Evolutionary conservation across 2,113 vertebrate species (phyloP), one percentile per base, ranked within the genome.

Genomic region (Pollimyrus isidori): DNA sequence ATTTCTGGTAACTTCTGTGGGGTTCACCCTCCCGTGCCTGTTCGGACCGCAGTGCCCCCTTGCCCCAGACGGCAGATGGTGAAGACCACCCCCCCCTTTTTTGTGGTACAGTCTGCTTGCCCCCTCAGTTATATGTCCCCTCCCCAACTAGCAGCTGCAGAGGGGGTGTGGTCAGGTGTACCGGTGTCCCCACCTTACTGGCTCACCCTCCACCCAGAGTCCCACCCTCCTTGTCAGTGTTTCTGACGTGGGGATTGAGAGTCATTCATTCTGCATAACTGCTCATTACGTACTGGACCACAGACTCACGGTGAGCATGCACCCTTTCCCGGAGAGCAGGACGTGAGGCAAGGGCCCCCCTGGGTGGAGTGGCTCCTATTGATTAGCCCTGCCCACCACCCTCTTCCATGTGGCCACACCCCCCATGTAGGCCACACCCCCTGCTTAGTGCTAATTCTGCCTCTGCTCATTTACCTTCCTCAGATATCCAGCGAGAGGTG

Each of bases 41-140:
- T 93, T 93, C 90, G 2, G 93, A 86, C 93, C 92, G 90, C 92
- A 93, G 91, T 94, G 94, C 95, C 89, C 93, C 94, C 93, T 95
- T 94, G 94, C 94, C 92, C 91, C 91, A 91, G 93, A 92, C 87
- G 96, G 95, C 97, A 97, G 97, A 97, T 97, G 96, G 96, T 94
- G 94, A 96, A 93, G 95, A 94, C 94, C n/a, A n/a, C n/a, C 93
- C 91, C 91, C 15, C 45, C 21, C 91, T 89, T 90, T 87, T 89
- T 89, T 87, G 89, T 92, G 92, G 73, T 80, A 19, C 73, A 80
- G 35, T 35, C 92, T 42, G 90, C 58, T 92, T 93, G 93, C 91
- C 93, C 91, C 88, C 94, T 93, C 94, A 95, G 93, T 92, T 92
- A 91, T 93, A 92, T 92, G 93, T 92, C 88, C 91, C 90, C 92